Evolutionary conservation across 2,888 invertebrate genomes (phyloP).

Genomic region (Clistopyga incitator): DNA sequence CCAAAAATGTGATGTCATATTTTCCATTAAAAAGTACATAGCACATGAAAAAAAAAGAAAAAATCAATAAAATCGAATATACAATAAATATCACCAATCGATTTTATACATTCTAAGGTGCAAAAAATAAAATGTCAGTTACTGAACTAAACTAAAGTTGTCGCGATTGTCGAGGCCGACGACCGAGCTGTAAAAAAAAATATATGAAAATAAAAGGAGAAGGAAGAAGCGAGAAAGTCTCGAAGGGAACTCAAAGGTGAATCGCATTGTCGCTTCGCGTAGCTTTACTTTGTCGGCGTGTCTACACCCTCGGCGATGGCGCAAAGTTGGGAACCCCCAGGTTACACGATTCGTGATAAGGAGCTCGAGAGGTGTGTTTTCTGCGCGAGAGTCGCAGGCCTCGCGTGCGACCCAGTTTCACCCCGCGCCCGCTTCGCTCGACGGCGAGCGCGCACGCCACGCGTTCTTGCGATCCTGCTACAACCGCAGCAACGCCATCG

Average conservation of each 20-base stretch:
- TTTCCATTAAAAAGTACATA: too few relatives aligned
- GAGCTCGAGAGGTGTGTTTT: slow-evolving; percentile 16
- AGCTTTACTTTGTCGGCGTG: slow-evolving; percentile 30
- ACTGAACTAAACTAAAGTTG: not conserved
- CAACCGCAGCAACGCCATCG: slow-evolving; percentile 26
- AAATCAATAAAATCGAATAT: too few relatives aligned
- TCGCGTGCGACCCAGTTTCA: slow-evolving; percentile 64
- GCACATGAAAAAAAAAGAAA: too few relatives aligned
- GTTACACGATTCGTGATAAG: slow-evolving; percentile 69
- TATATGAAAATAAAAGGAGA: not conserved
- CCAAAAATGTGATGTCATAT: too few relatives aligned
- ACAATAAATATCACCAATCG: too few relatives aligned
- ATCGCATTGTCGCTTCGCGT: not conserved
- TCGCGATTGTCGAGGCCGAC: not conserved
- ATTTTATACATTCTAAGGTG: too few relatives aligned
- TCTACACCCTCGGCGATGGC: slow-evolving; percentile 44
- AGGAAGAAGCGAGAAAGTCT: not conserved
- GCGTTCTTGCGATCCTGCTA: slow-evolving; percentile 7
- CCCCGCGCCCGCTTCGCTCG: not conserved
- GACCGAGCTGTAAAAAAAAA: not conserved
- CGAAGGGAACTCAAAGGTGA: not conserved
- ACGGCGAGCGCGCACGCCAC: not conserved
- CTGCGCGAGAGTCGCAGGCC: slow-evolving; percentile 26
- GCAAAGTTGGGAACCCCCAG: slow-evolving; percentile 49
- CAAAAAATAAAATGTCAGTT: too few relatives aligned